Evolutionary conservation across 2,113 vertebrate genomes (phyloP).

Genomic region (Erythrolamprus reginae): DNA sequence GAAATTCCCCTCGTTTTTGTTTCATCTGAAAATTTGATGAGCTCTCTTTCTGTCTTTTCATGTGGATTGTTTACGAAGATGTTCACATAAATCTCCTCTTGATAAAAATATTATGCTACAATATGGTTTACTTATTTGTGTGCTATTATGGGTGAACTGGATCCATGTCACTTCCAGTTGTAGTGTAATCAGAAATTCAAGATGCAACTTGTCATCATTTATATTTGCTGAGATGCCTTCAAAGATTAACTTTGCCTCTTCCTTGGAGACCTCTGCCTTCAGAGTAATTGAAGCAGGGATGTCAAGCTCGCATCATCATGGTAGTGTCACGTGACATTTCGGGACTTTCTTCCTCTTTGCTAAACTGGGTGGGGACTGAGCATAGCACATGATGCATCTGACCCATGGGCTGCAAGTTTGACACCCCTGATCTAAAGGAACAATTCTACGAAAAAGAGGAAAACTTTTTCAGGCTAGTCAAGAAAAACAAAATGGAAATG

Average conservation of each 20-base stretch:
- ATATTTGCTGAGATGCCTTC: neutral
- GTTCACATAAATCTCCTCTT: too few relatives aligned
- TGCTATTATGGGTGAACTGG: neutral
- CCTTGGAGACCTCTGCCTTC: neutral
- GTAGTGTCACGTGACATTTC: accelerated
- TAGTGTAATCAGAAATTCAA: neutral
- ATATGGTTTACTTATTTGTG: neutral
- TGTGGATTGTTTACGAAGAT: too few relatives aligned
- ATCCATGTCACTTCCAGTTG: neutral
- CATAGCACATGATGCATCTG: too few relatives aligned
- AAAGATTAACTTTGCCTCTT: neutral
- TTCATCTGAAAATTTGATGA: too few relatives aligned
- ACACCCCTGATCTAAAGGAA: neutral
- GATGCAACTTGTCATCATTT: neutral
- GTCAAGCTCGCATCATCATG: too few relatives aligned
- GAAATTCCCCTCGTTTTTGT: too few relatives aligned
- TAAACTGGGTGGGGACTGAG: too few relatives aligned
- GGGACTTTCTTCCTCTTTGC: too few relatives aligned
- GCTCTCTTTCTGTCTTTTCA: too few relatives aligned
- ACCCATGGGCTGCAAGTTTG: accelerated
- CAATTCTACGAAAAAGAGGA: neutral
- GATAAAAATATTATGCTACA: neutral
- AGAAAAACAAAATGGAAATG: neutral
- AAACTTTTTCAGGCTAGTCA: neutral
- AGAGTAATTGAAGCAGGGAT: neutral